Conservation (phyloP, 2,797 vertebrate genomes). For the Tolypeutes matacus region DNA sequence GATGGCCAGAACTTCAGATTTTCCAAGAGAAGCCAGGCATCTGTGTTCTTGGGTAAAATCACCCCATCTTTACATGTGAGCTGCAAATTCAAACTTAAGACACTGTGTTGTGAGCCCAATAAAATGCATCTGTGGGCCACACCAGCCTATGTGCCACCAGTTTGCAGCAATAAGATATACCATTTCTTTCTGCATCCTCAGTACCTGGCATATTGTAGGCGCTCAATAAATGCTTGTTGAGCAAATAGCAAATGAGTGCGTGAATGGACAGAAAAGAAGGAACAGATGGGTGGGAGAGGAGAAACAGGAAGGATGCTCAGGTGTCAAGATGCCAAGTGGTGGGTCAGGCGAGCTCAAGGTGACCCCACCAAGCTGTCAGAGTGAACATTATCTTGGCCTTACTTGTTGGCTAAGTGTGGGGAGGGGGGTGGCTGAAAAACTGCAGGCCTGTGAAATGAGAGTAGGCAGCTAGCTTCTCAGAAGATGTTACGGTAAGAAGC, state of each 20-base stretch:
- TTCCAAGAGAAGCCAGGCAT: background rate
- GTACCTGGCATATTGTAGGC: background rate
- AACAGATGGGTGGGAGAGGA: slow-evolving; percentile 68
- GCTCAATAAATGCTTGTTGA: slow-evolving; percentile 46
- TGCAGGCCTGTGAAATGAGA: background rate
- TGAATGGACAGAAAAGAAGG: slow-evolving; percentile 48
- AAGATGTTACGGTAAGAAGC: background rate
- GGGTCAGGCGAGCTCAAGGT: slow-evolving; percentile 68
- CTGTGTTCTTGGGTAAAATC: slow-evolving; percentile 36
- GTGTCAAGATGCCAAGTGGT: slow-evolving; percentile 59
- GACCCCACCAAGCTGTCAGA: slow-evolving; percentile 71
- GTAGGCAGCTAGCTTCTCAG: slow-evolving; percentile 19
- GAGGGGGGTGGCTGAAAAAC: background rate
- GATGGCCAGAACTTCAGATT: background rate
- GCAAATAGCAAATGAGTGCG: slow-evolving; percentile 50
- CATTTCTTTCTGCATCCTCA: background rate
- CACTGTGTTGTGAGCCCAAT: background rate
- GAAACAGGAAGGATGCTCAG: slow-evolving; percentile 61
- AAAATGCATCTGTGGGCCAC: slow-evolving; percentile 1
- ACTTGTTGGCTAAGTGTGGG: background rate
- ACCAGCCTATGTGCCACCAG: background rate
- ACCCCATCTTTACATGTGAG: background rate
- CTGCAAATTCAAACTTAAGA: slow-evolving; percentile 58
- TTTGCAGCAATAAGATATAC: background rate
- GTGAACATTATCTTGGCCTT: background rate